phyloP scores from a whole-genome alignment of 2,797 vertebrate genomes.

The Gymnothorax reevesii region DNA sequence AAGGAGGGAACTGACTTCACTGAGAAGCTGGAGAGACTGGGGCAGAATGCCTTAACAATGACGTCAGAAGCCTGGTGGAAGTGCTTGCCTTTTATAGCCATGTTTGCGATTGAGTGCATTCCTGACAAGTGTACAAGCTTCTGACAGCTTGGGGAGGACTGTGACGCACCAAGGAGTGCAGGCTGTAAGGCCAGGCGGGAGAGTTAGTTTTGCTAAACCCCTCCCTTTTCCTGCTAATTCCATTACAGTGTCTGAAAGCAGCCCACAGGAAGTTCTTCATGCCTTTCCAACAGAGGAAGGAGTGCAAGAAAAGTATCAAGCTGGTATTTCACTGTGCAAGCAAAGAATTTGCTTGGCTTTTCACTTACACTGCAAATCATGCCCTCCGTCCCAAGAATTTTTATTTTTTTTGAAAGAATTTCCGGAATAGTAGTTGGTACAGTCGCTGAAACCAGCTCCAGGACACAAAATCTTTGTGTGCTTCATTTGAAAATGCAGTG shows the following conservation, averaged over 20 bases:
- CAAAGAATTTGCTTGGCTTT: not conserved
- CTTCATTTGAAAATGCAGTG: too few species aligned
- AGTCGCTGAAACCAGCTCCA: too few species aligned
- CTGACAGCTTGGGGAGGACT: conserved; percentile 30
- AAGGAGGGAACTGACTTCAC: not conserved
- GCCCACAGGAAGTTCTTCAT: not conserved
- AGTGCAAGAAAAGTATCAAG: not conserved
- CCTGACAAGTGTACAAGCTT: conserved; percentile 51
- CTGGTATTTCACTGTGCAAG: not conserved
- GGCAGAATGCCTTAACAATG: conserved; percentile 67
- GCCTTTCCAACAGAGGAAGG: not conserved
- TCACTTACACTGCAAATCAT: not conserved
- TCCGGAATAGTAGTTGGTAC: too few species aligned
- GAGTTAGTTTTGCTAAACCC: not conserved
- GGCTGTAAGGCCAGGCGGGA: not conserved
- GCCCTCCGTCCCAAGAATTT: not conserved
- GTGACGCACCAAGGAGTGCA: conserved; percentile 41
- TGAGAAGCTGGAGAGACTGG: conserved; percentile 45
- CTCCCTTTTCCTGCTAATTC: not conserved
- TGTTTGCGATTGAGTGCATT: conserved; percentile 70
- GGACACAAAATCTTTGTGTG: too few species aligned
- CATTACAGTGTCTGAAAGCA: not conserved
- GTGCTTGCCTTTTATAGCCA: conserved; percentile 79
- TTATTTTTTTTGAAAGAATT: not conserved
- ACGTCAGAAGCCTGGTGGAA: conserved; percentile 74